phyloP scores from a whole-genome alignment of 2,797 vertebrate species.

The Rhincodon typus region DNA sequence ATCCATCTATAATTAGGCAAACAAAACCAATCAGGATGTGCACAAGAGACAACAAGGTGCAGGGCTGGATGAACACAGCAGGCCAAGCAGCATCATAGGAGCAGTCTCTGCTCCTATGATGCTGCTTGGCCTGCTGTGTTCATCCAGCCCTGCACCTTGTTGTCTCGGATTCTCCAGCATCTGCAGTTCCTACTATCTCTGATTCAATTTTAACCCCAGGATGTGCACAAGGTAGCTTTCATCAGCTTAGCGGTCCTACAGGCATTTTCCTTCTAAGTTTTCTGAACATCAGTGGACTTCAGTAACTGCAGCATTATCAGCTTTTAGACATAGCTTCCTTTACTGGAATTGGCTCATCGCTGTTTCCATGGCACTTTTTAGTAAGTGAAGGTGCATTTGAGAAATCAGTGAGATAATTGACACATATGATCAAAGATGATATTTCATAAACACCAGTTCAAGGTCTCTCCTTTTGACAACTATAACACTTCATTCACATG shows the following conservation, averaged over 20 bases:
- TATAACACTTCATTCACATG: background rate
- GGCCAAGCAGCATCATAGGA: no score
- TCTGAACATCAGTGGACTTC: background rate
- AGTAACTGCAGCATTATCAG: background rate
- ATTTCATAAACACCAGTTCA: background rate
- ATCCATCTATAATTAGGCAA: background rate
- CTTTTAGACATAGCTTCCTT: background rate
- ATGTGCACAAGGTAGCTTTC: no score
- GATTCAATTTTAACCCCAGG: no score
- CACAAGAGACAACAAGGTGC: no score
- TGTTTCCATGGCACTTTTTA: background rate
- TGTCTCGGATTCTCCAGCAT: no score
- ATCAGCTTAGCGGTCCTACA: background rate
- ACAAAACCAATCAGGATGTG: background rate
- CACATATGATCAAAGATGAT: background rate
- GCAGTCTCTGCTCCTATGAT: no score
- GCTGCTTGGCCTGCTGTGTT: no score
- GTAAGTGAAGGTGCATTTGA: background rate
- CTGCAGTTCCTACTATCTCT: no score
- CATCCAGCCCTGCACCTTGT: no score
- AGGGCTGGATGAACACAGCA: no score
- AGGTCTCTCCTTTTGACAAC: background rate
- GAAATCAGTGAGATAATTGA: background rate
- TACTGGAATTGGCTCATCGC: no score
- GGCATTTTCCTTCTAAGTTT: background rate